Evolutionary conservation across 2,888 invertebrate genomes (phyloP).

Genomic region (Lycophotia porphyrea): DNA sequence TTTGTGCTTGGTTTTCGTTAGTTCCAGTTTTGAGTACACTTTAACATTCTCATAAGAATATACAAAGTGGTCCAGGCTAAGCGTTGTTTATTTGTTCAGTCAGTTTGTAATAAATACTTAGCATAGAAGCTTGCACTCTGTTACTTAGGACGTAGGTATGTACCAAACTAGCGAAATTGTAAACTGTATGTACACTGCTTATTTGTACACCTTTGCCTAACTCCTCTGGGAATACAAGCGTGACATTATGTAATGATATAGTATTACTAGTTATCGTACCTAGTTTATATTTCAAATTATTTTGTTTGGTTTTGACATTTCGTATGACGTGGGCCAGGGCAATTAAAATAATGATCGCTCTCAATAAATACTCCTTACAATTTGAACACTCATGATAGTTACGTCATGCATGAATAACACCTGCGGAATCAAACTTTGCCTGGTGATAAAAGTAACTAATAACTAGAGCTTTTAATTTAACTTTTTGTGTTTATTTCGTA

Average conservation of each 20-base stretch:
- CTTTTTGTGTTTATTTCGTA: background rate
- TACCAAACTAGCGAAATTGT: background rate
- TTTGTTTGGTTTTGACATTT: background rate
- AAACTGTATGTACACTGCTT: background rate
- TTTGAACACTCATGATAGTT: background rate
- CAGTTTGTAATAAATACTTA: background rate
- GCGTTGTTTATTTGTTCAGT: background rate
- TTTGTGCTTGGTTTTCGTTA: background rate
- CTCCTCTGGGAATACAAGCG: background rate
- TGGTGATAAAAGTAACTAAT: background rate
- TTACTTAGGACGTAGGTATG: background rate
- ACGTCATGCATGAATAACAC: constrained; percentile 23
- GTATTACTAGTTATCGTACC: background rate
- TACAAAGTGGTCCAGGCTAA: background rate
- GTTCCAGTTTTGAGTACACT: background rate
- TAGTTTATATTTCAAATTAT: background rate
- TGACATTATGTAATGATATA: too few species aligned
- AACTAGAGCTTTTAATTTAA: constrained; percentile 9
- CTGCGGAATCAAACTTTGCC: background rate
- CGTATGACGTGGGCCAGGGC: too few species aligned
- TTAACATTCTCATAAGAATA: background rate
- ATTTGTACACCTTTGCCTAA: background rate
- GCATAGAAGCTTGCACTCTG: background rate
- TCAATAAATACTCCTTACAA: background rate
- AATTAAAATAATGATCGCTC: background rate